These are phyloP conservation scores for Salvelinus namaycush DNA, from an alignment of 2,113 vertebrate species.

Conservation along the genomic window DNA sequence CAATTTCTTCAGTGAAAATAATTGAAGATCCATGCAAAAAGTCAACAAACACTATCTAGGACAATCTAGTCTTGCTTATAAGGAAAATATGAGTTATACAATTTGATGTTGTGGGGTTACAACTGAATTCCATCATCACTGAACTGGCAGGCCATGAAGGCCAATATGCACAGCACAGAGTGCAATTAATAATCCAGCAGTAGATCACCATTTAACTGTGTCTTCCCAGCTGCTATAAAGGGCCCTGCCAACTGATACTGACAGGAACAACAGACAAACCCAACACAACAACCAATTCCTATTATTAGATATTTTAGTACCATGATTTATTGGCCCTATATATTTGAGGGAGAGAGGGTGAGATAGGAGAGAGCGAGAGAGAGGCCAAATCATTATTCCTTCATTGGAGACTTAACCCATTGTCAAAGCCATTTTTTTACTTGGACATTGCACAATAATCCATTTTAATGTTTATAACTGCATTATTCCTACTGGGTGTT, in stretches of 20 bases:
- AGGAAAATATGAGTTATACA: not conserved
- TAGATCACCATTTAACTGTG: conserved; percentile 23
- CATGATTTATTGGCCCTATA: conserved; percentile 8
- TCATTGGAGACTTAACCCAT: not conserved
- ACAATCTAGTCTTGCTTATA: too few relatives aligned
- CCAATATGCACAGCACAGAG: conserved; percentile 27
- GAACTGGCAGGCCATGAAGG: conserved; percentile 23
- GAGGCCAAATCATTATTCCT: not conserved
- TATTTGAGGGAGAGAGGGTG: conserved; percentile 1
- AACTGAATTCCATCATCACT: not conserved
- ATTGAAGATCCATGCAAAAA: too few relatives aligned
- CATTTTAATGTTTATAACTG: not conserved
- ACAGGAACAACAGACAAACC: not conserved
- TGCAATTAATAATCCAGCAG: conserved; percentile 35
- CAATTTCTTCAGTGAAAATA: too few relatives aligned
- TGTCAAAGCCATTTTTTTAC: not conserved
- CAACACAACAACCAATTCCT: not conserved
- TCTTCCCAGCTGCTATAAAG: conserved; percentile 10
- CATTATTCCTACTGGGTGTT: not conserved
- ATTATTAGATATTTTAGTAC: conserved; percentile 14
- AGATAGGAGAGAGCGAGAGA: not conserved
- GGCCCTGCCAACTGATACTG: conserved; percentile 1
- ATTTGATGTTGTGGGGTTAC: not conserved
- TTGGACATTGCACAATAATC: not conserved
- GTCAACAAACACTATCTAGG: too few relatives aligned